These are phyloP conservation scores for Henricia sp. DNA, from an alignment of 53 echinoderm and acorn worm genomes.

Conservation along the genomic window DNA sequence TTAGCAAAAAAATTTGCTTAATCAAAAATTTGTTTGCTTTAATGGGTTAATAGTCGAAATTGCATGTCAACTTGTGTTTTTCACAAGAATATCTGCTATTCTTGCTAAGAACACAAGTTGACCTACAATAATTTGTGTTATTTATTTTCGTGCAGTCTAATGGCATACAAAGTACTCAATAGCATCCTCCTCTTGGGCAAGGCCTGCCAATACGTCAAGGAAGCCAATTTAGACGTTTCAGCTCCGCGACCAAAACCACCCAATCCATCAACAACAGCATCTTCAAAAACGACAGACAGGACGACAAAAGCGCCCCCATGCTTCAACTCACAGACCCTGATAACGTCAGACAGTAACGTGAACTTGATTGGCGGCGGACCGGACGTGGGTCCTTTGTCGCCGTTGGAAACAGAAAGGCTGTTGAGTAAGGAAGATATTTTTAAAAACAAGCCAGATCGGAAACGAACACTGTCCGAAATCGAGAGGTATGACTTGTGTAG, in stretches of 20 bases:
- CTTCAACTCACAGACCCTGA: constrained; percentile 38
- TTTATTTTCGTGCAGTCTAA: constrained; percentile 60
- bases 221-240: constrained; percentile 64
- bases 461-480: constrained; percentile 76
- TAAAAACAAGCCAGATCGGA: constrained; percentile 25
- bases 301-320: constrained; percentile 5
- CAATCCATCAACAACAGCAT: constrained; percentile 1
- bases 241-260: constrained; percentile 18
- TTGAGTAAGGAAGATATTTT: constrained; percentile 1
- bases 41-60: background rate
- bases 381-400: constrained; percentile 43
- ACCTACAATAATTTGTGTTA: background rate
- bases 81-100: too few relatives aligned
- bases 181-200: constrained; percentile 90
- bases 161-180: constrained; percentile 82
- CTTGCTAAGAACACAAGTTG: too few relatives aligned
- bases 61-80: too few relatives aligned
- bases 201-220: constrained; percentile 72
- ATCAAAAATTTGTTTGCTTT: background rate
- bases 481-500: constrained; percentile 83
- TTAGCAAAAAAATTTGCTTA: too few relatives aligned
- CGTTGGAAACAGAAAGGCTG: constrained; percentile 4
- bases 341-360: constrained; percentile 67
- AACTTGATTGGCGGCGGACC: constrained; percentile 41
- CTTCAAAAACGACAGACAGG: background rate